Base-by-base conservation (phyloP, 37 sponge, comb jelly and placozoan genomes). In the Chondrosia reniformis region DNA sequence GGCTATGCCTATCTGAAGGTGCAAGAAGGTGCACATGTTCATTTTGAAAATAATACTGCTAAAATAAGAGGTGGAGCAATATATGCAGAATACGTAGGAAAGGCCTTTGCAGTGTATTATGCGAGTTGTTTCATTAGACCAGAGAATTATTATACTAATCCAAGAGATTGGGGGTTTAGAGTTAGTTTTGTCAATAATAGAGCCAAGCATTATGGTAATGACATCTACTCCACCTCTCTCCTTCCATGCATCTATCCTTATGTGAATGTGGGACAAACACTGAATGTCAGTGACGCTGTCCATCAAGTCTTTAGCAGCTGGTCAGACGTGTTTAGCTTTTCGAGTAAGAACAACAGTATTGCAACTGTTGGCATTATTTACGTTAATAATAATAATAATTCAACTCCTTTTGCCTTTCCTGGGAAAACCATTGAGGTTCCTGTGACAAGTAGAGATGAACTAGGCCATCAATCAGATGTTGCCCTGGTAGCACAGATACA, bases 91-190 rank as follows among this genome's bases (percentile, higher is more conserved):
- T 54, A 71, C 8, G 74, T 83, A 1, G 81, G 84, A 12, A 79
- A 80, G 21, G 59, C 74, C 24, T 76, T 79, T 45, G 24, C 75
- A 3, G 31, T 83, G 0, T 27, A 52, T 30, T 33, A 61, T 4
- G 63, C 52, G 17, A 82, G 79, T 46, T 88, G 89, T 28, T 88
- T 88, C 63, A 40, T 88, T 15, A 78, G 76, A 17, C 83, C 79
- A 45, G 71, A 74, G 74, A 49, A 80, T 36, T 54, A 40, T 46
- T 56, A 57, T n/a, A 39, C 22, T 6, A 36, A 4, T 2, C 76
- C 76, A 15, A 31, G 21, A 4, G n/a, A 65, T 5, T 88, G 89
- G 89, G 76, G 61, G 21, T 36, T 79, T 10, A 75, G 33, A 1
- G 61, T 88, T 34, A 27, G 4, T 2, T 88, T 88, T 63, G 17